These are phyloP conservation scores for Lycocorax pyrrhopterus DNA, from an alignment of 2,113 vertebrate genomes.

Conservation along the genomic window DNA sequence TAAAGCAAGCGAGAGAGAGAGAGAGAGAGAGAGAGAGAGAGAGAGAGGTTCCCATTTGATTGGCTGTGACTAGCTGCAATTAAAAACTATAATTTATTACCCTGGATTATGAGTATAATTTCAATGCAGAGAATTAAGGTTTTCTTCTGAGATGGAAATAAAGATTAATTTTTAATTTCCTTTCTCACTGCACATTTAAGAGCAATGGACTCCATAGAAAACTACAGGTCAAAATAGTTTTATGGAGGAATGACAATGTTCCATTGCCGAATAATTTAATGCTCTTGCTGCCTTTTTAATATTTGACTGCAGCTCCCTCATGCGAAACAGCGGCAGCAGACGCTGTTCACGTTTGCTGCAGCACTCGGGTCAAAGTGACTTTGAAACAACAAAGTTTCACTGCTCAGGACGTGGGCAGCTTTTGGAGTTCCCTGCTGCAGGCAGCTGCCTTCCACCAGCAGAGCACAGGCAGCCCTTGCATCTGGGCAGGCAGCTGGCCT, in stretches of 20 bases:
- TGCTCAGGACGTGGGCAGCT: not conserved
- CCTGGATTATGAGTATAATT: constrained; percentile 75
- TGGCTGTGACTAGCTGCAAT: constrained; percentile 70
- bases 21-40: not conserved
- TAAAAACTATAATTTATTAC: constrained; percentile 78
- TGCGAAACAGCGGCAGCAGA: constrained; percentile 47
- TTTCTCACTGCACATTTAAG: constrained; percentile 78
- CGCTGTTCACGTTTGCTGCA: not conserved
- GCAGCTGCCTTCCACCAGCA: not conserved
- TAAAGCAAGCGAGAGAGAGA: constrained; percentile 12
- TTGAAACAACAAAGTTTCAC: constrained; percentile 55
- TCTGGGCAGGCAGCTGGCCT: not conserved
- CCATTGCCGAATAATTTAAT: constrained; percentile 69
- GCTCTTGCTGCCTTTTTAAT: constrained; percentile 67
- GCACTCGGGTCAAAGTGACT: constrained; percentile 67
- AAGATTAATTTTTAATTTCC: constrained; percentile 87
- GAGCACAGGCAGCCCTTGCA: not conserved
- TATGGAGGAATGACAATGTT: constrained; percentile 71
- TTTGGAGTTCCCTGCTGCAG: not conserved
- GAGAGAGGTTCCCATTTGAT: constrained; percentile 50
- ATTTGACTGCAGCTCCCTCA: constrained; percentile 72
- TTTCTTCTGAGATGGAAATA: constrained; percentile 84
- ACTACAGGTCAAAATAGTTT: constrained; percentile 73
- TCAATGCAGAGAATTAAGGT: constrained; percentile 79
- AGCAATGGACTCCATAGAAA: constrained; percentile 63